These are phyloP conservation scores for Lepidostoma basale DNA, from an alignment of 1,140 invertebrate genomes.

Conservation along the genomic window DNA sequence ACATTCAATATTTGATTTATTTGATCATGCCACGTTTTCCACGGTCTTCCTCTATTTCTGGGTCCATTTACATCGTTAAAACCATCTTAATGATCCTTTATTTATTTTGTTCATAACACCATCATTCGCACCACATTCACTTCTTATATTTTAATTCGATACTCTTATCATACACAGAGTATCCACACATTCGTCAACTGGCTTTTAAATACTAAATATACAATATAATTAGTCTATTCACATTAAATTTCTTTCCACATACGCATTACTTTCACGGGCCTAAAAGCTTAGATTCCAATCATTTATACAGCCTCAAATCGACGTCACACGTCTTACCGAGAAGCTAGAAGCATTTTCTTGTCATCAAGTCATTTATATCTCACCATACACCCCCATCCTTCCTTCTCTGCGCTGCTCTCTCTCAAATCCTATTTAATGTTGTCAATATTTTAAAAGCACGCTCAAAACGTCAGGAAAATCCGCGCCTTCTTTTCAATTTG, in stretches of 20 bases:
- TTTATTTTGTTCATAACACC: too few relatives aligned
- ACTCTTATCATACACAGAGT: too few relatives aligned
- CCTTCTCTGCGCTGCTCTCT: background rate
- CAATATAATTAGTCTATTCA: too few relatives aligned
- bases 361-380: slow-evolving; percentile 37
- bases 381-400: slow-evolving; percentile 21
- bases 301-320: slow-evolving; percentile 17
- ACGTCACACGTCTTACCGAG: background rate
- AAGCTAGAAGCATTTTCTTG: slow-evolving; percentile 44
- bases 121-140: too few relatives aligned
- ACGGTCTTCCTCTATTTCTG: too few relatives aligned
- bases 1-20: too few relatives aligned
- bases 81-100: too few relatives aligned
- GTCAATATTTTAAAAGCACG: slow-evolving; percentile 23
- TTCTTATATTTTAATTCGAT: too few relatives aligned
- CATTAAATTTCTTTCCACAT: background rate
- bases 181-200: too few relatives aligned
- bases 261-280: background rate
- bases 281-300: slow-evolving; percentile 27
- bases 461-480: slow-evolving; percentile 7
- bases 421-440: slow-evolving; percentile 3
- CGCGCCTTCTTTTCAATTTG: background rate
- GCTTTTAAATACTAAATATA: too few relatives aligned
- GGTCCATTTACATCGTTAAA: too few relatives aligned
- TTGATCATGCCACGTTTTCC: too few relatives aligned